phyloP scores from a whole-genome alignment of 2,888 invertebrate genomes.

The Lycaena phlaeas region DNA sequence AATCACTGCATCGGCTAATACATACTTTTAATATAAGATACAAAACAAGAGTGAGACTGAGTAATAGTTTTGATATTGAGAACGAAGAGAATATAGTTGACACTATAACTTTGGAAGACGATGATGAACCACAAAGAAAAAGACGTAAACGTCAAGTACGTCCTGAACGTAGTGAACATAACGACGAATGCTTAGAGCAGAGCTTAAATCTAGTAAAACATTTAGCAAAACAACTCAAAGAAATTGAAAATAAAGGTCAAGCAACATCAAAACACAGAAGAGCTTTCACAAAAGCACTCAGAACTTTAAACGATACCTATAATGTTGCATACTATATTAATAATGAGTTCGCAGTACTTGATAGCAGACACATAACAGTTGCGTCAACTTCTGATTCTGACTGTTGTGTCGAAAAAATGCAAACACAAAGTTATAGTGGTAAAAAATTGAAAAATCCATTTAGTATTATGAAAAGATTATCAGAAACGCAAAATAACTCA shows the following conservation, averaged over 20 bases:
- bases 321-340: constrained; percentile 46
- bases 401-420: constrained; percentile 33
- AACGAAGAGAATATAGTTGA: constrained; percentile 38
- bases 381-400: constrained; percentile 44
- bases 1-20: constrained; percentile 33
- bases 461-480: constrained; percentile 40
- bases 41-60: constrained; percentile 33
- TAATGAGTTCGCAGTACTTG: constrained; percentile 34
- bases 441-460: constrained; percentile 54
- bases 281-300: constrained; percentile 44
- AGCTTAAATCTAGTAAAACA: constrained; percentile 37
- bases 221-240: constrained; percentile 37
- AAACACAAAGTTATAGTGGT: constrained; percentile 21
- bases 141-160: constrained; percentile 28
- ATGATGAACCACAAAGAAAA: constrained; percentile 35
- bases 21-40: constrained; percentile 44
- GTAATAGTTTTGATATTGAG: constrained; percentile 31
- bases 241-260: constrained; percentile 32
- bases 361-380: constrained; percentile 37
- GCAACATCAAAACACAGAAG: constrained; percentile 39
- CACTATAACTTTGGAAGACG: constrained; percentile 48
- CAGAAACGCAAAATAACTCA: constrained; percentile 26
- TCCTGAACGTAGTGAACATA: constrained; percentile 21
- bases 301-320: constrained; percentile 48
- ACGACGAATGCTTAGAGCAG: constrained; percentile 26